phyloP scores from a whole-genome alignment of 2,113 vertebrate species.

The Chelonoidis abingdonii region DNA sequence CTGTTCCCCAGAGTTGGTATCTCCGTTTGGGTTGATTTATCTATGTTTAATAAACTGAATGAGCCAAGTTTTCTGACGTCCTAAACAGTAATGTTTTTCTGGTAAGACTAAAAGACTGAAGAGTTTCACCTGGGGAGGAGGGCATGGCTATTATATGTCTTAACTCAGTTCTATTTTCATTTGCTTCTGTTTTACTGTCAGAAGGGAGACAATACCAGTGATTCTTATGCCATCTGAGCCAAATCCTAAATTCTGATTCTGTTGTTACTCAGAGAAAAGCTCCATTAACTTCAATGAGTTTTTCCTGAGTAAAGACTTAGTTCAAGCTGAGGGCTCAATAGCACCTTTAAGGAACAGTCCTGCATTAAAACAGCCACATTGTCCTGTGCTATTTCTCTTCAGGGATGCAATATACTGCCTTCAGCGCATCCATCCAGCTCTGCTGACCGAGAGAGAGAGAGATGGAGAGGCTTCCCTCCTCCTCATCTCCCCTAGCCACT shows the following conservation, averaged over 20 bases:
- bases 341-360: not conserved
- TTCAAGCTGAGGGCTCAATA: not conserved
- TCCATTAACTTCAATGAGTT: not conserved
- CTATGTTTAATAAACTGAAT: not conserved
- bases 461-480: not conserved
- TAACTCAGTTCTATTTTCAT: not conserved
- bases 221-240: not conserved
- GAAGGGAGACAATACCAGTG: not conserved
- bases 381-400: not conserved
- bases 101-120: not conserved
- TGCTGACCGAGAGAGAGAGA: not conserved
- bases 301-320: not conserved
- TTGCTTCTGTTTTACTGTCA: not conserved
- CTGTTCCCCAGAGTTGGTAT: not conserved
- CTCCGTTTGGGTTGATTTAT: not conserved
- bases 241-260: not conserved
- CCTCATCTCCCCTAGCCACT: not conserved
- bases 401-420: not conserved
- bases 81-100: conserved; percentile 2
- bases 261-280: conserved; percentile 12
- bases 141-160: not conserved
- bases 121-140: not conserved
- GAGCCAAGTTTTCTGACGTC: not conserved
- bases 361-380: not conserved
- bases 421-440: not conserved